A percentile compares a stretch with the other conserved stretches of the same genome.
Evolutionary conservation across 2,888 invertebrate genomes (phyloP).

Genomic region (Lasioglossum lativentre): DNA sequence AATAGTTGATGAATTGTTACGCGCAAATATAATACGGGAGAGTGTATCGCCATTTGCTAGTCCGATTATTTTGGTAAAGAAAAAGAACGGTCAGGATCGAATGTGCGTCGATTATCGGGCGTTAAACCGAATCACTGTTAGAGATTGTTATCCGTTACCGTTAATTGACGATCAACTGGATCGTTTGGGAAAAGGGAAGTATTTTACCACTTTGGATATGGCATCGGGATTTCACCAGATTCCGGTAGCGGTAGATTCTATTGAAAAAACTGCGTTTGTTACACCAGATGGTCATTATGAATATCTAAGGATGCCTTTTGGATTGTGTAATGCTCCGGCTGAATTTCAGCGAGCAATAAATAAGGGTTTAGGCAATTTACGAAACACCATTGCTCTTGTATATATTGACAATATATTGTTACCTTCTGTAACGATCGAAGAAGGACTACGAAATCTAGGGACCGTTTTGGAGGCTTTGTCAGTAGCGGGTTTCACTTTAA

Average conservation of each 20-base stretch:
- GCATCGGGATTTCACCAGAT: too few species aligned
- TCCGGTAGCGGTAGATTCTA: too few species aligned
- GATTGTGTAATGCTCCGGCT: slow-evolving; percentile 16
- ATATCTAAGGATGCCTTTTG: slow-evolving; percentile 6
- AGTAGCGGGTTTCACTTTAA: not conserved
- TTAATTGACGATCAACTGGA: slow-evolving; percentile 1
- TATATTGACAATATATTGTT: slow-evolving; percentile 18
- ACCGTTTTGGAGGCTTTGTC: not conserved
- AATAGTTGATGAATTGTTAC: not conserved
- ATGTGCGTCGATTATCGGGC: slow-evolving; percentile 10
- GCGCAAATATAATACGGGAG: not conserved
- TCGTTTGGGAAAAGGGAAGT: not conserved
- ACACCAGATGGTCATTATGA: not conserved
- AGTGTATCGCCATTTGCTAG: not conserved
- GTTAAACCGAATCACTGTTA: not conserved
- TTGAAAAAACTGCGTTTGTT: too few species aligned
- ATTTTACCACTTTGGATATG: too few species aligned
- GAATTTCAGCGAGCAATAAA: slow-evolving; percentile 17
- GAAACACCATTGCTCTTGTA: not conserved
- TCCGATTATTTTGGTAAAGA: not conserved
- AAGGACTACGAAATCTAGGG: not conserved
- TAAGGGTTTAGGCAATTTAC: not conserved
- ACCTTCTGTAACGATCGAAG: slow-evolving; percentile 6
- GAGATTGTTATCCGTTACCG: not conserved
- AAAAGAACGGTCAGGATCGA: not conserved